phyloP scores from a whole-genome alignment of 2,797 vertebrate genomes.

The Naso thynnoides region DNA sequence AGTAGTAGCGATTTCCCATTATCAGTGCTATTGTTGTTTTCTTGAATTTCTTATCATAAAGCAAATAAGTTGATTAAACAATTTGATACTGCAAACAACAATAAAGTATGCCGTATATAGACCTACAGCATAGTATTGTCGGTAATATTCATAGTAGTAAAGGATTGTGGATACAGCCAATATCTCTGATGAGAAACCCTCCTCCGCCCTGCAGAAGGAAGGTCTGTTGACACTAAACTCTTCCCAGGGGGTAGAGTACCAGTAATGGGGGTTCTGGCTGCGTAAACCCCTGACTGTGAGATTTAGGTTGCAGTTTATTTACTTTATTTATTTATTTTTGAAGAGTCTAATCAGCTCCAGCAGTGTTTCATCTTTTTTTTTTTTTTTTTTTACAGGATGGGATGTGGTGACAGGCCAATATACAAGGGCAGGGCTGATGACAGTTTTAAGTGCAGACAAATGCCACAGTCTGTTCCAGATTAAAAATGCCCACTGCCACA shows the following conservation, averaged over 20 bases:
- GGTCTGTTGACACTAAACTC: slow-evolving; percentile 66
- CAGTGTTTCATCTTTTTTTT: slow-evolving; percentile 52
- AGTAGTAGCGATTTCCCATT: no score
- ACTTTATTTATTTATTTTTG: slow-evolving; percentile 70
- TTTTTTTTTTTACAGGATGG: slow-evolving; percentile 37
- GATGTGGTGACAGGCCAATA: slow-evolving; percentile 45
- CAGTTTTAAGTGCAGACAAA: slow-evolving; percentile 78
- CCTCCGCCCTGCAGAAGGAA: slow-evolving; percentile 32
- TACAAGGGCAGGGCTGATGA: slow-evolving; percentile 55
- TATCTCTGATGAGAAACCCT: slow-evolving; percentile 26
- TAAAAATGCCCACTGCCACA: slow-evolving; percentile 70
- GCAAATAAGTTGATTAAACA: no score
- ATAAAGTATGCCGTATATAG: no score
- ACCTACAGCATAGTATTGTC: no score
- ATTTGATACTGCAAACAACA: no score
- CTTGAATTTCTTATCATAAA: no score
- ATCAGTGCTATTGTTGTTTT: no score
- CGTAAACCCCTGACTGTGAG: slow-evolving; percentile 64
- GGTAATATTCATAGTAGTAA: no score
- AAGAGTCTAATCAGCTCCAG: slow-evolving; percentile 72
- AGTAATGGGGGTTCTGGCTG: slow-evolving; percentile 66
- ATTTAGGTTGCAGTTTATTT: slow-evolving; percentile 69
- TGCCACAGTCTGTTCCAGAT: slow-evolving; percentile 78
- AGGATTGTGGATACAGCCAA: no score
- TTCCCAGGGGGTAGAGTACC: slow-evolving; percentile 61